A percentile compares a stretch with the other conserved stretches of the same genome.
Evolutionary conservation across 2,888 invertebrate genomes (phyloP).

Genomic region (Drosophila paranaensis): DNA sequence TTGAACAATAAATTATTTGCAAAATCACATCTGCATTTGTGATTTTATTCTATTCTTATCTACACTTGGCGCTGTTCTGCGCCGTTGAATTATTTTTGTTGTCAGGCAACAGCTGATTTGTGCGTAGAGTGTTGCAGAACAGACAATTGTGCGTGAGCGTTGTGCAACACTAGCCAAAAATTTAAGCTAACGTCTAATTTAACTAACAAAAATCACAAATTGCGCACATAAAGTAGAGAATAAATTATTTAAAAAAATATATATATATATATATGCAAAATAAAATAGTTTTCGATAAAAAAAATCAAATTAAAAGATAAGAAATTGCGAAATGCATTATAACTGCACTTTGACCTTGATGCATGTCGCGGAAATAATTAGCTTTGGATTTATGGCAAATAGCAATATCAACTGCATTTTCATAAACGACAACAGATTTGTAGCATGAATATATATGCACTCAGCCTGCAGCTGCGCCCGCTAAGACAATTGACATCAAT

Average conservation of each 20-base stretch:
- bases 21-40: conserved; percentile 4
- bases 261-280: not conserved
- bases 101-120: conserved; percentile 51
- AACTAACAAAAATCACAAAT: not conserved
- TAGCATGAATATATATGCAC: not conserved
- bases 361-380: conserved; percentile 16
- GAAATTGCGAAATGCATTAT: not conserved
- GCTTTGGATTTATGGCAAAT: not conserved
- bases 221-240: not conserved
- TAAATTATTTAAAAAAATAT: not conserved
- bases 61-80: conserved; percentile 33
- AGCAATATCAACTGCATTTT: not conserved
- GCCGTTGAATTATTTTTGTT: conserved; percentile 43
- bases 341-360: not conserved
- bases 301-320: conserved; percentile 21
- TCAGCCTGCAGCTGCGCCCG: conserved; percentile 21
- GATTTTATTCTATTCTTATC: conserved; percentile 4
- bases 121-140: conserved; percentile 25
- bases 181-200: conserved; percentile 7
- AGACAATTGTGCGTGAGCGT: not conserved
- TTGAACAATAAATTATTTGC: not conserved
- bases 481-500: conserved; percentile 35
- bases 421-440: not conserved
- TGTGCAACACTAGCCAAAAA: conserved; percentile 19
- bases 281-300: not conserved